Evolutionary conservation across 2,888 invertebrate genomes (phyloP).

Genomic region (Schizaphis graminum): DNA sequence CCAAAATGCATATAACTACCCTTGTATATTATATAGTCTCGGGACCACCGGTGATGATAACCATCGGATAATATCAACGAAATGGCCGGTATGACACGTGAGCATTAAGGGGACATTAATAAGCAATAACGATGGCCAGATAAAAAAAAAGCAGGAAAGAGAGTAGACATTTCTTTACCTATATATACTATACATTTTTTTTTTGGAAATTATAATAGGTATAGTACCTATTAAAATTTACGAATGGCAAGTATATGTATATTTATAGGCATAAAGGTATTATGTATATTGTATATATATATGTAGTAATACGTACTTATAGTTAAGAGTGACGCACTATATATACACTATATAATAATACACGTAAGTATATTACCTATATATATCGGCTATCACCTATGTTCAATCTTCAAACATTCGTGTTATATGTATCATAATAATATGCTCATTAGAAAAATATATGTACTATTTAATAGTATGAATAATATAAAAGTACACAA

Average conservation of each 20-base stretch:
- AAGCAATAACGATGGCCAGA: not conserved
- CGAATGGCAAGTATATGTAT: not conserved
- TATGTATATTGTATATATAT: not conserved
- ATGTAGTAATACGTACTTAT: not conserved
- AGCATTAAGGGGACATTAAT: not conserved
- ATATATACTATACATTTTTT: not conserved
- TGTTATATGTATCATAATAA: not conserved
- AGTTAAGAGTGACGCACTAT: not conserved
- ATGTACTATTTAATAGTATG: not conserved
- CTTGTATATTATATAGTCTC: not conserved
- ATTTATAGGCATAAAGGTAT: not conserved
- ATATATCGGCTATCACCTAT: not conserved
- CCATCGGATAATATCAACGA: slow-evolving; percentile 1
- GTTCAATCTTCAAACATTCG: not conserved
- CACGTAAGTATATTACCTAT: not conserved
- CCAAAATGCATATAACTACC: not conserved
- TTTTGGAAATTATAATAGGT: not conserved
- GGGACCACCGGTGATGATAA: slow-evolving; percentile 31
- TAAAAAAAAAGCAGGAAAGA: not conserved
- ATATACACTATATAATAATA: not conserved
- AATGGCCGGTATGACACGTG: not conserved
- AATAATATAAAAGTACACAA: not conserved
- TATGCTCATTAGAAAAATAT: not conserved
- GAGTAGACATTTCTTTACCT: not conserved
- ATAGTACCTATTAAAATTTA: not conserved